A percentile compares a stretch with the other conserved stretches of the same genome.
phyloP scores from a whole-genome alignment of 2,113 vertebrate species.

The Amia ocellicauda region DNA sequence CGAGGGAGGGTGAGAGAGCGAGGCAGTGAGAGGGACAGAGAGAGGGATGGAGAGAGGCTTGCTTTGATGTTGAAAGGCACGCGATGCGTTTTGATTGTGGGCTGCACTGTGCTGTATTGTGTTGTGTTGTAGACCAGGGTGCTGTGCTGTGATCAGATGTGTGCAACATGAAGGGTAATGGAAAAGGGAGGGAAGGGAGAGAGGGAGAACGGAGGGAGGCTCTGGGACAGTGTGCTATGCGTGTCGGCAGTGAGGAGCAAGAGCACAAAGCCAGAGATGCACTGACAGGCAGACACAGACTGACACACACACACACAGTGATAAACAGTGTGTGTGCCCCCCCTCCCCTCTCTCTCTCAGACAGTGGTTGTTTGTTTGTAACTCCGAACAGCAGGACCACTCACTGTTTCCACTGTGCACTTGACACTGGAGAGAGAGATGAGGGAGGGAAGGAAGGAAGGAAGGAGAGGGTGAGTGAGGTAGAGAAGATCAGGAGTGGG shows the following conservation, averaged over 20 bases:
- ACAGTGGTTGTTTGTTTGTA: background rate
- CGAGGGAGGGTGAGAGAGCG: too few relatives aligned
- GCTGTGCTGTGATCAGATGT: too few relatives aligned
- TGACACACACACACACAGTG: background rate
- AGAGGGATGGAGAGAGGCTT: too few relatives aligned
- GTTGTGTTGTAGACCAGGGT: conserved; percentile 23
- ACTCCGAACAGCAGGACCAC: background rate
- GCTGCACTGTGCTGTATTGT: conserved; percentile 27
- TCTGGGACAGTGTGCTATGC: background rate
- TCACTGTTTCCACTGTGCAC: too few relatives aligned
- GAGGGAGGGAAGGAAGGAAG: too few relatives aligned
- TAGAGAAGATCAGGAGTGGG: background rate
- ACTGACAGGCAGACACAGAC: background rate
- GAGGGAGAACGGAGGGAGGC: background rate
- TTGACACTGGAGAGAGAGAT: too few relatives aligned
- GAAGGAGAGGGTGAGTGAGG: background rate
- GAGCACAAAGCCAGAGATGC: background rate
- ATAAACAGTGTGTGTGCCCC: background rate
- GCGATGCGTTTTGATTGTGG: conserved; percentile 34
- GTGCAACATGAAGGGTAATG: conserved; percentile 4
- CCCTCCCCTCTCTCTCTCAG: background rate
- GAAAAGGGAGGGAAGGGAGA: conserved; percentile 8
- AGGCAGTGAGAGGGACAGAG: too few relatives aligned
- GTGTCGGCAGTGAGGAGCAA: background rate
- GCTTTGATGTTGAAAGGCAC: conserved; percentile 48